Evolutionary conservation across 2,113 vertebrate species (phyloP).

Genomic region (Alethe diademata): DNA sequence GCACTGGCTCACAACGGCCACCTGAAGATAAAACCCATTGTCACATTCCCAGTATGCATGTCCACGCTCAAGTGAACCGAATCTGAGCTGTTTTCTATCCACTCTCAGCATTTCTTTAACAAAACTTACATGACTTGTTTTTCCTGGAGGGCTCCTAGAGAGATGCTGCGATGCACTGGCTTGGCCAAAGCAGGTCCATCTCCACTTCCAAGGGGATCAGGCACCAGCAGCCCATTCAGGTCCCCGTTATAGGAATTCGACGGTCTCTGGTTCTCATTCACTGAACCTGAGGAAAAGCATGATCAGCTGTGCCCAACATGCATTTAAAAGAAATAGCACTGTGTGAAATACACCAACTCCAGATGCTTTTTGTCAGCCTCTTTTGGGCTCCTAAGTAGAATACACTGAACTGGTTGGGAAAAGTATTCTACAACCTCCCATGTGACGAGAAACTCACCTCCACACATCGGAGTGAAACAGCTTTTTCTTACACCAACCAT

Average conservation of each 20-base stretch:
- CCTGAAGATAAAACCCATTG: not conserved
- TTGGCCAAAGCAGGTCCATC: constrained; percentile 79
- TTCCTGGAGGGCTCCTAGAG: constrained; percentile 80
- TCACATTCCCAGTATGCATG: not conserved
- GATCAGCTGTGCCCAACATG: not conserved
- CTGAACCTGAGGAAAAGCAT: constrained; percentile 69
- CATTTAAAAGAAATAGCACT: not conserved
- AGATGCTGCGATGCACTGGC: constrained; percentile 73
- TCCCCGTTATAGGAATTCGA: constrained; percentile 87
- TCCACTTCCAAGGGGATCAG: constrained; percentile 77
- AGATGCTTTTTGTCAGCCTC: not conserved
- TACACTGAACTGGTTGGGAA: not conserved
- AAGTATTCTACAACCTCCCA: not conserved
- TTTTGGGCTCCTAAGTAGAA: not conserved
- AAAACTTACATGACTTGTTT: constrained; percentile 91
- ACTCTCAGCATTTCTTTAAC: not conserved
- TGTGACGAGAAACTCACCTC: not conserved
- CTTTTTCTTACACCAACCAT: not conserved
- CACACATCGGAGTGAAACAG: not conserved
- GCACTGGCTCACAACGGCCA: not conserved
- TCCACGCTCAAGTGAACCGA: not conserved
- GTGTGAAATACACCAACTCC: not conserved
- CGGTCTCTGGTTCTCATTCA: constrained; percentile 78
- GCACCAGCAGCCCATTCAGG: constrained; percentile 89
- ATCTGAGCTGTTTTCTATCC: not conserved